phyloP scores from a whole-genome alignment of 2,113 vertebrate genomes.

The Phyllopteryx taeniolatus region DNA sequence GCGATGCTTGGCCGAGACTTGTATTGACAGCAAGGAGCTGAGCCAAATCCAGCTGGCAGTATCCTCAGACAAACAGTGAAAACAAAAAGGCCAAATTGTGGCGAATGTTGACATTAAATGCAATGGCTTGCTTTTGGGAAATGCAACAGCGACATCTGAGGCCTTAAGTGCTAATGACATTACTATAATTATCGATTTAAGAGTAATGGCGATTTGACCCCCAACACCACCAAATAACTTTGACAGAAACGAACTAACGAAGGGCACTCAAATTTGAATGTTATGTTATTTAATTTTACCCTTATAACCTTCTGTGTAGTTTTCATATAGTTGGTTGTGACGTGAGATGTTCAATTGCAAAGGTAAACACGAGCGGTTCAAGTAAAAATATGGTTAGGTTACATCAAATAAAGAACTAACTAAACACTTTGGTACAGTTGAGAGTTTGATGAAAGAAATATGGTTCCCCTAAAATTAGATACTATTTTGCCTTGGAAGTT shows the following conservation, averaged over 20 bases:
- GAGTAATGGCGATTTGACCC: not conserved
- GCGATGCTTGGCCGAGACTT: not conserved
- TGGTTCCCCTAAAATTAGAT: not conserved
- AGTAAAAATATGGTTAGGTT: not conserved
- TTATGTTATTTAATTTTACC: not conserved
- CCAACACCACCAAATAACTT: too few species aligned
- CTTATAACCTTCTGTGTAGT: not conserved
- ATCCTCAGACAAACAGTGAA: not conserved
- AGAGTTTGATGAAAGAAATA: not conserved
- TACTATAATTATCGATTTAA: not conserved
- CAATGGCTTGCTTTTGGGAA: not conserved
- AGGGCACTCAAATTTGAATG: not conserved
- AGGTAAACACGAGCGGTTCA: not conserved
- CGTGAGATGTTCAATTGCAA: not conserved
- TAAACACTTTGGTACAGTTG: not conserved
- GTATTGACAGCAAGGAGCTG: not conserved
- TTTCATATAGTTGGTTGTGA: not conserved
- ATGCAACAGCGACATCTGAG: not conserved
- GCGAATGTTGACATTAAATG: not conserved
- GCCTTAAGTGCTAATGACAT: not conserved
- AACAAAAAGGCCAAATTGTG: not conserved
- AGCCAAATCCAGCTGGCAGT: not conserved
- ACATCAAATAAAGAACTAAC: not conserved
- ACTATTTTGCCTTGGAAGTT: conserved; percentile 15
- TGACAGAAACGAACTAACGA: too few species aligned